Conservation (phyloP, 2,113 vertebrate species). For the Ammospiza caudacuta region DNA sequence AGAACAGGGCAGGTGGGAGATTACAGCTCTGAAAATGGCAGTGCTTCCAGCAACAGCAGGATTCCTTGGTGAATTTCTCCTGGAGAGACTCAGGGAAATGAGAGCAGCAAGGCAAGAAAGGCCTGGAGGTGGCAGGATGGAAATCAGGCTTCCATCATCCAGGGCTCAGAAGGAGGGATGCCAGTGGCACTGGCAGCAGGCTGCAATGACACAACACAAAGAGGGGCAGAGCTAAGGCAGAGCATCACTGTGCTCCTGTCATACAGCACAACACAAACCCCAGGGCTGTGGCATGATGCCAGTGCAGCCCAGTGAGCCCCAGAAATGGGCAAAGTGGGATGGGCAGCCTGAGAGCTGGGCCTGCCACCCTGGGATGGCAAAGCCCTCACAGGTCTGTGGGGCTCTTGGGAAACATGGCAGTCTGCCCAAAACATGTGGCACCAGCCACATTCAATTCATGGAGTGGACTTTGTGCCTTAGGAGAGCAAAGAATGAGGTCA, state of each 20-base stretch:
- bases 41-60: not conserved
- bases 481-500: not conserved
- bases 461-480: not conserved
- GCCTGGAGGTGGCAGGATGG: not conserved
- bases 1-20: not conserved
- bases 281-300: not conserved
- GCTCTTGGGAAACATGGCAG: not conserved
- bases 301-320: not conserved
- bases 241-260: not conserved
- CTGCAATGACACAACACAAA: not conserved
- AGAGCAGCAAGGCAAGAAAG: not conserved
- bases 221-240: not conserved
- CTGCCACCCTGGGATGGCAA: not conserved
- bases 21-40: not conserved
- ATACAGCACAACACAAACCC: not conserved
- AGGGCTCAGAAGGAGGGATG: not conserved
- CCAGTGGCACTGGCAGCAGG: not conserved
- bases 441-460: not conserved
- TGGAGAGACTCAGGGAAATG: not conserved
- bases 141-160: not conserved
- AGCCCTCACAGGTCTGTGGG: not conserved
- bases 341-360: not conserved
- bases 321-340: not conserved
- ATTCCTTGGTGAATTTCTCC: not conserved
- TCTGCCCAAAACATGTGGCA: not conserved